phyloP scores from a whole-genome alignment of 2,888 invertebrate genomes.

The Synanthedon myopaeformis region DNA sequence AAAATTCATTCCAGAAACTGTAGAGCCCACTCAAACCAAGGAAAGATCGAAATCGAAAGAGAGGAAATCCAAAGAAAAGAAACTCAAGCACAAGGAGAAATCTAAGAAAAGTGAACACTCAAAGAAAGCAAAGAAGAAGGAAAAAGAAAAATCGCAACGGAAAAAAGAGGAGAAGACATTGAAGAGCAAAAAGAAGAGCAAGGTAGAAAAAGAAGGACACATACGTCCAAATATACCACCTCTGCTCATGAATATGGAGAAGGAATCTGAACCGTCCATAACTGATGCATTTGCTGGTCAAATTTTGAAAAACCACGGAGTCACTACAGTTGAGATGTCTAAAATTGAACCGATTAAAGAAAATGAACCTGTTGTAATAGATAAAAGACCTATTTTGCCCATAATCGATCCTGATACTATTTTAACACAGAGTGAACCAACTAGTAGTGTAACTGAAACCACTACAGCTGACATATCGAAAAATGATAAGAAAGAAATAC shows the following conservation, averaged over 20 bases:
- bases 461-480: constrained; percentile 40
- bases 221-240: constrained; percentile 61
- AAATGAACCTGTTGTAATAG: constrained; percentile 26
- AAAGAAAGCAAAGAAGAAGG: constrained; percentile 55
- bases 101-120: constrained; percentile 34
- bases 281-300: constrained; percentile 76
- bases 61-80: constrained; percentile 49
- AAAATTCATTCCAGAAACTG: background rate
- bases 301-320: constrained; percentile 63
- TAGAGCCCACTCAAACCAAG: constrained; percentile 25
- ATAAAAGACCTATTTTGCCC: constrained; percentile 48
- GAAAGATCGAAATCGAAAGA: constrained; percentile 55
- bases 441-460: constrained; percentile 16
- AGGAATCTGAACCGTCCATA: constrained; percentile 66
- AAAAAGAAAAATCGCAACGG: constrained; percentile 36
- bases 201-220: constrained; percentile 43
- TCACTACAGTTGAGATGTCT: constrained; percentile 30
- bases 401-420: constrained; percentile 59
- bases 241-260: constrained; percentile 58
- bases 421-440: constrained; percentile 17
- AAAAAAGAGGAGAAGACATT: constrained; percentile 56
- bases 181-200: constrained; percentile 51
- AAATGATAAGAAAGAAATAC: constrained; percentile 24
- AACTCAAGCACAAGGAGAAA: constrained; percentile 42
- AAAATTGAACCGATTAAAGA: constrained; percentile 33